Conservation (phyloP, 2,888 invertebrate species). For the Leucoptera coffeella region DNA sequence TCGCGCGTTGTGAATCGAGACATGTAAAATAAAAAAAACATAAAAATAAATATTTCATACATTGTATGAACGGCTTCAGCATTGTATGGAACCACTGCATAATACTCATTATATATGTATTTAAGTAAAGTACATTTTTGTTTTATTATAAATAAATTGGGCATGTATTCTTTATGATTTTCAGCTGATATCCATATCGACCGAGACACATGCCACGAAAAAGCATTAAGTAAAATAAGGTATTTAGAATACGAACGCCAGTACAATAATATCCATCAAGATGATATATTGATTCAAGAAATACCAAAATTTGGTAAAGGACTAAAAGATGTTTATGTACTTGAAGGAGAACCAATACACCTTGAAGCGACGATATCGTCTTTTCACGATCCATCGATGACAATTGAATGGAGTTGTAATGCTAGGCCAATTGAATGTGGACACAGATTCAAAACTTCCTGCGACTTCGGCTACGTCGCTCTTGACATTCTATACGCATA, state of each 20-base stretch:
- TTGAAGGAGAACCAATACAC: slow-evolving; percentile 85
- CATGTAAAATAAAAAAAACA: no score
- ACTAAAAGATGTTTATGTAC: slow-evolving; percentile 76
- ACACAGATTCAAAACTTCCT: slow-evolving; percentile 92
- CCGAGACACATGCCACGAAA: slow-evolving; percentile 87
- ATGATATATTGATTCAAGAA: slow-evolving; percentile 72
- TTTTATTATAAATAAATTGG: slow-evolving; percentile 1
- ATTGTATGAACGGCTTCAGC: no score
- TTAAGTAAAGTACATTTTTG: no score
- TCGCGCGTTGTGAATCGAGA: no score
- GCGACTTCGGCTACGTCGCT: slow-evolving; percentile 96
- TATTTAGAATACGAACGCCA: slow-evolving; percentile 83
- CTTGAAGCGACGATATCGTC: slow-evolving; percentile 93
- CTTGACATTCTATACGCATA: slow-evolving; percentile 95
- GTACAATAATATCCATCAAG: slow-evolving; percentile 63
- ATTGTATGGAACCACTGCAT: no score
- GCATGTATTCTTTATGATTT: slow-evolving; percentile 12
- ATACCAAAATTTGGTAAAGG: slow-evolving; percentile 88
- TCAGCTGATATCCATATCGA: slow-evolving; percentile 77
- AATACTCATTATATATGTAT: no score
- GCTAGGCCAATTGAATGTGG: slow-evolving; percentile 89
- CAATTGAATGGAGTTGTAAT: slow-evolving; percentile 97
- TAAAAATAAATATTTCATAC: no score
- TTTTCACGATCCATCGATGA: slow-evolving; percentile 97
- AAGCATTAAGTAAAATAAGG: slow-evolving; percentile 86